These are phyloP conservation scores for Siphamia tubifer DNA, from an alignment of 2,113 vertebrate genomes.

Conservation along the genomic window DNA sequence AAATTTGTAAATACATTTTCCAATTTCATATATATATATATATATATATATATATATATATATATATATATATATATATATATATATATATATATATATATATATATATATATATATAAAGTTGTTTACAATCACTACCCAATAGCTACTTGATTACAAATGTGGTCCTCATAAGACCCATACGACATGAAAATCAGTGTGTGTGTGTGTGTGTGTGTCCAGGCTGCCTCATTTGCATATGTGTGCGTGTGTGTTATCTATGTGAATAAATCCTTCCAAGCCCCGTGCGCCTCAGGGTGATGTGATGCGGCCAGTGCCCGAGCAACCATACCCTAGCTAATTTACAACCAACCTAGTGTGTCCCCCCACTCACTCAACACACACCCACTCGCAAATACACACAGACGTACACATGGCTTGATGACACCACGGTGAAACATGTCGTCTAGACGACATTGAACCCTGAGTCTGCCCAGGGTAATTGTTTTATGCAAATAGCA, in stretches of 20 bases:
- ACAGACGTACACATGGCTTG: slow-evolving; percentile 73
- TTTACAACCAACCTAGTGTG: slow-evolving; percentile 91
- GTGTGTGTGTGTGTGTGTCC: slow-evolving; percentile 44
- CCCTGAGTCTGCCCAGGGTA: slow-evolving; percentile 83
- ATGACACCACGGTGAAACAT: slow-evolving; percentile 86
- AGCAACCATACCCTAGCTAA: slow-evolving; percentile 88
- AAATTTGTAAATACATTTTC: no score
- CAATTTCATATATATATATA: no score
- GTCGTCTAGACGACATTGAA: slow-evolving; percentile 92
- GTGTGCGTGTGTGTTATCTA: slow-evolving; percentile 85
- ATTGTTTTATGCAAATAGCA: slow-evolving; percentile 92
- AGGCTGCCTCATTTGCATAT: slow-evolving; percentile 87
- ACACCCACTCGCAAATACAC: slow-evolving; percentile 22
- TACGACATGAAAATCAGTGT: no score
- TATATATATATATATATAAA: no score
- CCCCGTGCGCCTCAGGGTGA: slow-evolving; percentile 89
- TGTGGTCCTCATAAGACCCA: no score
- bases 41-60: no score
- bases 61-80: no score
- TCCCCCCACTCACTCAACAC: slow-evolving; percentile 56
- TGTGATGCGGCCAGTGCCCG: slow-evolving; percentile 85
- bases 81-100: no score
- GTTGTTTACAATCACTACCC: no score
- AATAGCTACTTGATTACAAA: no score
- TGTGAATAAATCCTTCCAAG: slow-evolving; percentile 96